phyloP scores from a whole-genome alignment of 2,797 vertebrate species.

The Poeciliopsis infans region DNA sequence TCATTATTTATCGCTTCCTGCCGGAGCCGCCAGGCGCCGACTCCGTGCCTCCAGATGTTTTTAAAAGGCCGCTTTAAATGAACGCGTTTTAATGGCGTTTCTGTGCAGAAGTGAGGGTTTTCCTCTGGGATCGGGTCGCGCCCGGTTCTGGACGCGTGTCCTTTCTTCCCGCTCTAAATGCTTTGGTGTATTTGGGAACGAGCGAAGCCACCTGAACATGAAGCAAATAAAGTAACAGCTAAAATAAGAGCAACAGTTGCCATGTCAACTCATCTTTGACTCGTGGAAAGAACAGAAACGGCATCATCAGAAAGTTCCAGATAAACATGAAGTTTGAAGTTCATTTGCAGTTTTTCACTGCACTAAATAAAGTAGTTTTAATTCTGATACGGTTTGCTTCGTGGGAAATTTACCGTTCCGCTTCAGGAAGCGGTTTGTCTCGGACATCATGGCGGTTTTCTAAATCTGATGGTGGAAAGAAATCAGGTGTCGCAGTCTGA shows the following conservation, averaged over 20 bases:
- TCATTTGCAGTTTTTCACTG: not conserved
- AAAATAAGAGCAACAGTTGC: conserved; percentile 35
- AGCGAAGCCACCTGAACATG: not conserved
- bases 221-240: conserved; percentile 1
- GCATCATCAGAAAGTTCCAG: not conserved
- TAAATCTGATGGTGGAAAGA: not conserved
- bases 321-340: not conserved
- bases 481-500: not conserved
- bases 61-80: conserved; percentile 72
- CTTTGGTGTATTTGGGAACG: not conserved
- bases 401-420: not conserved
- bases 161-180: not conserved
- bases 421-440: not conserved
- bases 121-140: conserved; percentile 42
- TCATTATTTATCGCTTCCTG: conserved; percentile 75
- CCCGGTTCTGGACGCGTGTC: conserved; percentile 15
- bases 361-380: too few species aligned
- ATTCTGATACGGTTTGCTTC: too few species aligned
- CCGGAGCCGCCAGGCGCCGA: conserved; percentile 25
- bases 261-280: conserved; percentile 36
- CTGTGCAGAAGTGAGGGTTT: conserved; percentile 53
- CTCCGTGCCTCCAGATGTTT: conserved; percentile 67
- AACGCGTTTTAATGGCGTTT: conserved; percentile 78
- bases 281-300: not conserved
- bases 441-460: not conserved